Percentiles rank a stretch among this genome's conserved stretches.
phyloP scores from a whole-genome alignment of 2,113 vertebrate genomes.

The Syngnathus scovelli region DNA sequence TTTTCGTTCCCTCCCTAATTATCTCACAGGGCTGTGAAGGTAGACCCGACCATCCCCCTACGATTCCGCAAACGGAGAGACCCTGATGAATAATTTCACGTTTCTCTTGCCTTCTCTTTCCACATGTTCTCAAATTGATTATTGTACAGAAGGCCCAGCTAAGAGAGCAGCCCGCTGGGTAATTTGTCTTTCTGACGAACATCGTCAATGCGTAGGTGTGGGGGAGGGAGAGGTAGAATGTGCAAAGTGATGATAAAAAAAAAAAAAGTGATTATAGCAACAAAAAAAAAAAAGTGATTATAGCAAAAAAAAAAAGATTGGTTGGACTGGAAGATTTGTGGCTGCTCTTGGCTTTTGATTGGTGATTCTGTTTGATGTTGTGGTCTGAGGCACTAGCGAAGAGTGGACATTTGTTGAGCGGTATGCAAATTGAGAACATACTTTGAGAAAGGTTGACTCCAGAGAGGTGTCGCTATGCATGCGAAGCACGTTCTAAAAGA shows the following conservation, averaged over 20 bases:
- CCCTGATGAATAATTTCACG: constrained; percentile 73
- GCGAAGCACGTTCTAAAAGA: constrained; percentile 31
- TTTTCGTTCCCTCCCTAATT: constrained; percentile 61
- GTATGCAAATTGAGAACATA: neutral
- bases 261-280: constrained; percentile 24
- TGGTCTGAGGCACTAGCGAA: constrained; percentile 51
- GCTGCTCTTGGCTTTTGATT: constrained; percentile 43
- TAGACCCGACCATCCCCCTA: constrained; percentile 59
- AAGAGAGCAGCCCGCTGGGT: constrained; percentile 62
- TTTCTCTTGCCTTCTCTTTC: constrained; percentile 61
- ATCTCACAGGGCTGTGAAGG: constrained; percentile 47
- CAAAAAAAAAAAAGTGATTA: constrained; percentile 35
- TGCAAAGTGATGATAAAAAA: constrained; percentile 48
- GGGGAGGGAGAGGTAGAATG: constrained; percentile 22
- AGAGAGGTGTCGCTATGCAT: constrained; percentile 44
- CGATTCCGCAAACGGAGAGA: constrained; percentile 41
- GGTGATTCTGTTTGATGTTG: constrained; percentile 68
- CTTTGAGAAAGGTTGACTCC: constrained; percentile 7
- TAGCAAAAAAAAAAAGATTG: constrained; percentile 50
- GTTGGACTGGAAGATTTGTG: constrained; percentile 18
- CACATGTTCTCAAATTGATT: constrained; percentile 67
- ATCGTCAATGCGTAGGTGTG: constrained; percentile 37
- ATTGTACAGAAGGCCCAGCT: constrained; percentile 64
- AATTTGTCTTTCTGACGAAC: constrained; percentile 66
- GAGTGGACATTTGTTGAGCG: constrained; percentile 36